Base-by-base conservation (phyloP, 2,797 vertebrate genomes). In the Alcedo quadribrachys region DNA sequence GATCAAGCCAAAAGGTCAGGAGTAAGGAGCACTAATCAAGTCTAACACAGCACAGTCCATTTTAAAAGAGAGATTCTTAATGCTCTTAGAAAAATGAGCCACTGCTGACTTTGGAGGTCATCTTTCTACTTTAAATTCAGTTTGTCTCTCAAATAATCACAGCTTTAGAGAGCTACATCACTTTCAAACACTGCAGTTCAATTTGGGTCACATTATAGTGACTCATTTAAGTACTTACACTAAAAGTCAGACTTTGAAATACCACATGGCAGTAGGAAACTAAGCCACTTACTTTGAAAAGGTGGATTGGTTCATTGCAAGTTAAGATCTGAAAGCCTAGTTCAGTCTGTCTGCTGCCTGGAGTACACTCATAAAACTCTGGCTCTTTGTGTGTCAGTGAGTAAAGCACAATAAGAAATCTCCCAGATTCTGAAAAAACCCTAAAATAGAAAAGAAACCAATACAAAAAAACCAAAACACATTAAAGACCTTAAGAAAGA, bases 341-440 rank as follows among this genome's bases (percentile, higher is more conserved):
- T 51, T 98, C 97, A 75, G 94, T 92, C 21, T 95, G 92, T 50
- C 95, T 94, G 16, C 89, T 93, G 43, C 96, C 96, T 5, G 95
- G 97, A 65, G 97, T 77, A 33, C 99, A 99, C 95, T 99, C 98
- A 95, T 98, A 99, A 96, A 99, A 99, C 94, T 99, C 98, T 12
- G 99, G 98, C 42, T 98, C 97, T 92, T 98, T 98, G 96, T 99
- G 98, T 13, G 98, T 98, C 89, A 98, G 75, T 3, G 98, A 97
- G 93, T 99, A 99, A 69, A 99, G 96, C 69, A 99, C 97, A 50
- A 99, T 95, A 89, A 99, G 98, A 95, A 99, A 99, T n/a, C 97
- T 91, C 15, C 98, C 96, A 27, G 96, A 97, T 93, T 99, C 98
- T 1, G 98, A 99, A 93, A 98, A 97, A 76, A 98, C 98, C 75